Evolutionary conservation across 2,797 vertebrate species (phyloP), one percentile per base, ranked within the genome.

Genomic region (Synanceia verrucosa): DNA sequence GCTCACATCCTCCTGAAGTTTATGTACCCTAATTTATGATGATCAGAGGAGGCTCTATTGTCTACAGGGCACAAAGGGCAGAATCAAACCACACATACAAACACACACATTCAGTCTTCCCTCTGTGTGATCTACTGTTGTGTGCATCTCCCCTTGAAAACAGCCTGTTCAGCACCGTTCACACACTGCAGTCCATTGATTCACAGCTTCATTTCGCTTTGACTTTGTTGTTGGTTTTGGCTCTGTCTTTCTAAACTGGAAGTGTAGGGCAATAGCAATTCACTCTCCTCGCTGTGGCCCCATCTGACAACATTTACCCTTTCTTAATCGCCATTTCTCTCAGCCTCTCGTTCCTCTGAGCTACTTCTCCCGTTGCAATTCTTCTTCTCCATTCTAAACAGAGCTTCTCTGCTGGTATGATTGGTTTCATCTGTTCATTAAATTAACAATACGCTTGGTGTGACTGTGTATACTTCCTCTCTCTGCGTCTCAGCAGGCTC

Each of bases 111-210:
- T 46, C 55, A 31, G 23, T 39, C 23, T 62, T 48, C 33, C 8
- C 19, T 43, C 26, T 23, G 0, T 46, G 52, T 66, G 72, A 82
- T 74, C 61, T 72, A 70, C 63, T 61, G 61, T 19, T 70, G 68
- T 73, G 71, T 74, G 66, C 63, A 62, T 76, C 59, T 85, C 70
- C 61, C 72, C 67, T 79, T 83, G 79, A 83, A 85, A 89, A 89
- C 78, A 73, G 86, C 73, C 82, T 81, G 84, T 85, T 91, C 84
- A 90, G 83, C 84, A 85, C 21, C 5, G 43, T 80, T 78, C 60
- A 69, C 77, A 73, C 48, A 74, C 70, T 86, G 79, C 81, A 79
- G 70, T 34, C 58, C 82, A 88, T 88, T 82, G 91, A 92, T 90
- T 87, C 78, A 74, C 82, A 81, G 79, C 76, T 80, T 89, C 76